phyloP scores from a whole-genome alignment of 1,140 invertebrate genomes.

The Trichomalopsis sarcophagae region DNA sequence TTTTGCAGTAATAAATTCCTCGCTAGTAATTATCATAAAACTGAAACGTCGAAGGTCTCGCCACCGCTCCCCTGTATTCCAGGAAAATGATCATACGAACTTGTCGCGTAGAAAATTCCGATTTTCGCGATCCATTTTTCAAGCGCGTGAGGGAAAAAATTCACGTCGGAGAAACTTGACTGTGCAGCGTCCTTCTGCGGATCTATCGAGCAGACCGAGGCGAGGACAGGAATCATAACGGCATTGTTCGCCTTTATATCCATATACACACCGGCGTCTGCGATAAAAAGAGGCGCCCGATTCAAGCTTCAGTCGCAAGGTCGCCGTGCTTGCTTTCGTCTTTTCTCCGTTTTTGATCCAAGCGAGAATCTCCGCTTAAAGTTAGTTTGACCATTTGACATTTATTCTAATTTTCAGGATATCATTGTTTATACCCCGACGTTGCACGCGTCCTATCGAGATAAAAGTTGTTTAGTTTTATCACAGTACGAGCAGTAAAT shows the following conservation, averaged over 20 bases:
- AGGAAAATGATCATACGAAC: neutral
- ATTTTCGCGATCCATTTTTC: neutral
- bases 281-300: conserved; percentile 40
- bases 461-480: neutral
- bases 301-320: conserved; percentile 22
- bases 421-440: no score
- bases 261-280: no score
- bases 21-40: no score
- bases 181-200: conserved; percentile 26
- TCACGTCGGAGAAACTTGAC: conserved; percentile 12
- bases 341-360: neutral
- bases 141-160: neutral
- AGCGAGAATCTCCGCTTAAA: no score
- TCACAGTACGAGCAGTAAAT: neutral
- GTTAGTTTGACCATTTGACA: no score
- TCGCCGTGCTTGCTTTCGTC: conserved; percentile 29
- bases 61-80: no score
- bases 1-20: no score
- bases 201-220: conserved; percentile 13
- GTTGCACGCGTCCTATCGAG: no score
- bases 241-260: conserved; percentile 38
- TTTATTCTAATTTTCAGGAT: no score
- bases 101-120: neutral
- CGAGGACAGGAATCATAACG: conserved; percentile 41
- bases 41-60: no score